Base-by-base conservation (phyloP, 2,797 vertebrate genomes). In the Macropus fuliginosus region DNA sequence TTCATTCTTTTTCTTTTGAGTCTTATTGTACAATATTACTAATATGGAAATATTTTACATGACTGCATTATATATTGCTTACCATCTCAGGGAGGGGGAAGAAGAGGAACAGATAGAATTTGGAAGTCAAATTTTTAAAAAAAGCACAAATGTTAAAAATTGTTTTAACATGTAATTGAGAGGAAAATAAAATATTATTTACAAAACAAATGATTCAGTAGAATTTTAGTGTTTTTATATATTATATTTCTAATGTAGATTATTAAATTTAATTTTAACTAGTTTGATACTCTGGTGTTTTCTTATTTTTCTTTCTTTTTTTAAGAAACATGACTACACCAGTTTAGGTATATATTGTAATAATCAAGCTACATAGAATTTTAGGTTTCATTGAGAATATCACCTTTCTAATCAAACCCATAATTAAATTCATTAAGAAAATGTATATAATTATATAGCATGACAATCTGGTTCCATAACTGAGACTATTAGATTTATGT, bases 401-500 rank as follows among this genome's bases (percentile, higher is more conserved):
- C 21, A 46, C 21, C 74, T 81, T 46, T 46, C 18, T 81, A 40
- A 46, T 81, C n/a, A 81, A 81, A 81, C 1, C 40, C 21, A 46
- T 46, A 11, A 81, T 81, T 81, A 81, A 81, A 9, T 46, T 6
- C 74, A 81, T 81, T 81, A 81, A 81, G n/a, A 24, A 40, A 81
- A 81, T 81, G 8, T 21, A 59, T 93, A 62, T 28, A 90, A 92
- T 92, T 55, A 50, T 34, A 93, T 59, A 92, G 56, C 57, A 90
- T 28, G 29, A 62, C n/a, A 91, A 31, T 87, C 91, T 92, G 56
- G 5, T 91, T 87, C 29, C 50, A 40, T 59, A 56, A 74, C 74
- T 95, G 34, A 91, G 90, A 95, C 81, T 62, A 91, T 90, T 90
- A 93, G 74, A 81, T 46, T 14, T 27, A 59, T 87, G 28, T 52